These are phyloP conservation scores for Adrianichthys oophorus DNA, from an alignment of 2,797 vertebrate genomes.

Conservation along the genomic window DNA sequence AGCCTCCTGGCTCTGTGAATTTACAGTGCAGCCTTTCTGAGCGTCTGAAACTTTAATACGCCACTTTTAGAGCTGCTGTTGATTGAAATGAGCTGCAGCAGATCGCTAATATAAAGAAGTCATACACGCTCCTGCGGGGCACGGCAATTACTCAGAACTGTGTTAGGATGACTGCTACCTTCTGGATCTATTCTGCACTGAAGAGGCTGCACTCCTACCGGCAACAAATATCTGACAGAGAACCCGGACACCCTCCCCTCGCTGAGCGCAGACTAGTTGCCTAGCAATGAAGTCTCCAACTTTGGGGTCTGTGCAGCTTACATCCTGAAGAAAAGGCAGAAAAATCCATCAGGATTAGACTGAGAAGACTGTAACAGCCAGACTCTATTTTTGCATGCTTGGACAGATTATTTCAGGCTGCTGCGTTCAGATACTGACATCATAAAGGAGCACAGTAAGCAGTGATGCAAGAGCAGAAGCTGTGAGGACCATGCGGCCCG, in stretches of 20 bases:
- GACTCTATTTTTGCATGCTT: conserved; percentile 37
- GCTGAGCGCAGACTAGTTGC: conserved; percentile 81
- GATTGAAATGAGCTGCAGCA: conserved; percentile 15
- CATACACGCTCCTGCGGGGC: conserved; percentile 42
- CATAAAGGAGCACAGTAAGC: conserved; percentile 36
- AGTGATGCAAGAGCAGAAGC: conserved; percentile 30
- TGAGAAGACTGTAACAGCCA: conserved; percentile 60
- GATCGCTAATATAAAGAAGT: conserved; percentile 39
- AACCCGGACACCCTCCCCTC: conserved; percentile 66
- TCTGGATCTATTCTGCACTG: conserved; percentile 64
- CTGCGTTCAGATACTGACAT: conserved; percentile 36
- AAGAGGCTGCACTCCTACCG: conserved; percentile 68
- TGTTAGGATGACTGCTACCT: conserved; percentile 53
- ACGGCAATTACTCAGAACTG: conserved; percentile 40
- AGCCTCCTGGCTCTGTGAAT: conserved; percentile 59
- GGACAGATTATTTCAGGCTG: conserved; percentile 25
- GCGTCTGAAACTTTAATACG: conserved; percentile 27
- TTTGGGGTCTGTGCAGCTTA: conserved; percentile 79
- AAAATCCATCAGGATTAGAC: conserved; percentile 68
- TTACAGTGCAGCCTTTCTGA: conserved; percentile 47
- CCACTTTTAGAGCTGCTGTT: conserved; percentile 16
- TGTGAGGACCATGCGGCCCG: conserved; percentile 27
- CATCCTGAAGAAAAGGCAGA: conserved; percentile 54
- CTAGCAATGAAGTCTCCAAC: conserved; percentile 84
- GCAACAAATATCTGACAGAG: conserved; percentile 69